Evolutionary conservation across 2,888 invertebrate species (phyloP), one percentile per base, ranked within the genome.

Genomic region (Brachynemurus nebulosus): DNA sequence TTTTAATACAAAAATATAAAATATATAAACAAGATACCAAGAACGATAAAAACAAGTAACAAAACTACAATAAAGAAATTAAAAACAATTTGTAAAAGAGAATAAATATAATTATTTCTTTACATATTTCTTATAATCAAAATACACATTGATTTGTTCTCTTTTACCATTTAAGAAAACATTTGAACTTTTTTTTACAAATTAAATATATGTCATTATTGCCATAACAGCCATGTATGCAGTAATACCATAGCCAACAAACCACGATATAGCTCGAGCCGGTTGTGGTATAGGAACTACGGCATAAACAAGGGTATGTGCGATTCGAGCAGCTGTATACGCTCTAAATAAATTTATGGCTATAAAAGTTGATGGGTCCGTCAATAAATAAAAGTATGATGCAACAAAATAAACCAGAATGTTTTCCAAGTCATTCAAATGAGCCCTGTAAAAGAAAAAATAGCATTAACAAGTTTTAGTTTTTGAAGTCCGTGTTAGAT

Each of bases 391-490:
- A 45, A 76, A 57, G 4, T 73, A 67, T 4, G 71, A 75, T 21
- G 76, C 59, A 11, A 77, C 54, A 58, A 78, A 68, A 57, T 80
- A 83, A 1, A 73, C 67, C 0, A 76, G 69, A 44, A 83, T 80
- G 59, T 80, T 83, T 62, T 82, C 82, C 59, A 82, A 57, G 57
- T 83, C 82, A 55, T 83, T 83, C 52, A 72, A 65, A 57, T 82
- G 80, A 9, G 78, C 80, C 54, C 80, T 79, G 59, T 7, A 64
- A 62, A 36, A 45, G 49, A 49, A 38, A 42, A 21, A 38, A 37
- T 36, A 33, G 17, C 14, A 14, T 30, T 33, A 23, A 18, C n/a
- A n/a, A n/a, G n/a, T n/a, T n/a, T n/a, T n/a, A n/a, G n/a, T n/a
- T n/a, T n/a, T n/a, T n/a, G n/a, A n/a, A n/a, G n/a, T n/a, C n/a